Evolutionary conservation across 2,113 vertebrate genomes (phyloP), one percentile per base, ranked within the genome.

Genomic region (Vimba vimba): DNA sequence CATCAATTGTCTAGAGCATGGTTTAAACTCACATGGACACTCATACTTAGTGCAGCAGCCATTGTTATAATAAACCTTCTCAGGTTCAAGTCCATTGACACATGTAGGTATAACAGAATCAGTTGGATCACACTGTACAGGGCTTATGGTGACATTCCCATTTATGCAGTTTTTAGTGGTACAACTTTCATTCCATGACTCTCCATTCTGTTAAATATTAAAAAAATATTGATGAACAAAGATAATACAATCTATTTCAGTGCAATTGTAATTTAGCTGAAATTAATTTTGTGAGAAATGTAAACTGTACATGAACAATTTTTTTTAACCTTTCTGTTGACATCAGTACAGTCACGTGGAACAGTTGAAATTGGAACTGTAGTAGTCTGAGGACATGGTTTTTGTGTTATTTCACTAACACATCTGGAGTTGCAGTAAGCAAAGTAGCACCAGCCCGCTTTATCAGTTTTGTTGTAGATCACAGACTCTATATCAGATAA

Each of bases 31-130:
- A 99, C 97, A 99, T 92, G 89, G 90, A 90, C 98, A 99, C 21
- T 98, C 93, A 11, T 97, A 97, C 0, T 93, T 90, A 25, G 91
- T 93, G 90, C 97, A 99, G 79, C 98, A 99, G 76, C 95, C 92
- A 0, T 91, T 74, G 17, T 91, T 23, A 68, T 96, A 95, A 10
- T 91, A 93, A 84, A 97, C 91, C 86, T 90, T 91, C 6, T 94
- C 9, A 27, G 97, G 90, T 0, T 93, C 88, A 1, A 93, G 84
- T 3, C 52, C 88, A 43, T 97, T 99, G 13, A 91, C 93, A 83
- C 98, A 99, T 9, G 64, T 82, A 8, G 95, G 93, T 33, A 89
- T n/a, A 10, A 55, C 2, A 23, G 17, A 8, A 25, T 33, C 6
- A 10, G 23, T 12, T 4, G 71, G 21, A 0, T 92, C 77, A 80